Base-by-base conservation (phyloP, 2,888 invertebrate genomes). In the Fragum fragum region DNA sequence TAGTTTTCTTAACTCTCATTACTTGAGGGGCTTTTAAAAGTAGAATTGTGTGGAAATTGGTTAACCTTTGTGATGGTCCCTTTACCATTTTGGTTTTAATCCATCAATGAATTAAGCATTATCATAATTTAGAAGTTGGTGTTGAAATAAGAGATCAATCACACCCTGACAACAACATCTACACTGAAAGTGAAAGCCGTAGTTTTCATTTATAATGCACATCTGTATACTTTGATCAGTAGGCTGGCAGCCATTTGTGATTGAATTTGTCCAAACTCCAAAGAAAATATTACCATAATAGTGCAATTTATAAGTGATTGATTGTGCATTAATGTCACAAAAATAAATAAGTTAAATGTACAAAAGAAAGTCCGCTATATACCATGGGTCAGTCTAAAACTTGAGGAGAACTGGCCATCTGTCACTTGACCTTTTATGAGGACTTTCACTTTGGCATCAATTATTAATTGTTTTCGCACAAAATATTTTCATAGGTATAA, bases 301-400 rank as follows among this genome's bases (percentile, higher is more conserved):
- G 66, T 66, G 39, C 66, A 66, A 66, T 39, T 66, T 66, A 42
- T 42, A 23, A 5, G 66, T 66, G 66, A 66, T 66, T 36, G 66
- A 66, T 42, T 42, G 66, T 66, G 42, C 39, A 66, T 66, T 66
- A 66, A 66, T 66, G 66, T 66, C 66, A 66, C 42, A 39, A 18
- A 29, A 57, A 61, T 32, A 32, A 61, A 32, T 29, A 59, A 16
- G 23, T 21, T 59, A 16, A 16, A 26, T 23, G 16, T 14, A n/a
- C 23, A 23, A 23, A 26, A 21, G 57, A 57, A 57, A 26, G 26
- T 23, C 2, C 11, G 26, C 59, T n/a, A 59, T 59, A 26, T 26
- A 59, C 1, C 23, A 9, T 1, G 14, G 59, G 59, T 28, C 59
- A 59, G 28, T 59, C 26, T 26, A 26, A 59, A 26, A n/a, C n/a